phyloP scores from a whole-genome alignment of 2,113 vertebrate species.

The Centrocercus urophasianus region DNA sequence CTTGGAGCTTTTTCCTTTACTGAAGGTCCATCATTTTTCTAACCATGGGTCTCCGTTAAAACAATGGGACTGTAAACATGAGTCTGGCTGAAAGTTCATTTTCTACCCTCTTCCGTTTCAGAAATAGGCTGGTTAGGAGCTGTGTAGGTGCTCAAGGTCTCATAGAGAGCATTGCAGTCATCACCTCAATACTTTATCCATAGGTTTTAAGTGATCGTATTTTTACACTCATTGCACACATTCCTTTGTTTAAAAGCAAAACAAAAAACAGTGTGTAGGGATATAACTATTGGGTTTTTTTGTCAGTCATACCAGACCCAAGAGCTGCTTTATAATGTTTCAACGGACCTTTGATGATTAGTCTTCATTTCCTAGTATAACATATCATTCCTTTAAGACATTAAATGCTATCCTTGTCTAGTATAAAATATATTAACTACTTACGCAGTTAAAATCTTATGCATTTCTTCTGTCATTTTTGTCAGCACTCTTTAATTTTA shows the following conservation, averaged over 20 bases:
- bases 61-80: neutral
- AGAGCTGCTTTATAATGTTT: neutral
- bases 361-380: neutral
- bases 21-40: neutral
- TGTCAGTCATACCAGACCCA: neutral
- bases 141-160: neutral
- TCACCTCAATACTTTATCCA: neutral
- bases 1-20: neutral
- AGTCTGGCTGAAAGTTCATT: neutral
- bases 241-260: neutral
- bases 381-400: neutral
- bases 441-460: neutral
- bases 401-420: neutral
- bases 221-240: neutral
- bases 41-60: neutral
- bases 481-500: neutral
- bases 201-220: neutral
- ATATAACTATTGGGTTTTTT: neutral
- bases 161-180: neutral
- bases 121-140: neutral
- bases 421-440: neutral
- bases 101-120: neutral
- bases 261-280: neutral
- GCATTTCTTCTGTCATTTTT: neutral
- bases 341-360: neutral